phyloP scores from a whole-genome alignment of 2,797 vertebrate genomes.

The Eulemur coronatus region DNA sequence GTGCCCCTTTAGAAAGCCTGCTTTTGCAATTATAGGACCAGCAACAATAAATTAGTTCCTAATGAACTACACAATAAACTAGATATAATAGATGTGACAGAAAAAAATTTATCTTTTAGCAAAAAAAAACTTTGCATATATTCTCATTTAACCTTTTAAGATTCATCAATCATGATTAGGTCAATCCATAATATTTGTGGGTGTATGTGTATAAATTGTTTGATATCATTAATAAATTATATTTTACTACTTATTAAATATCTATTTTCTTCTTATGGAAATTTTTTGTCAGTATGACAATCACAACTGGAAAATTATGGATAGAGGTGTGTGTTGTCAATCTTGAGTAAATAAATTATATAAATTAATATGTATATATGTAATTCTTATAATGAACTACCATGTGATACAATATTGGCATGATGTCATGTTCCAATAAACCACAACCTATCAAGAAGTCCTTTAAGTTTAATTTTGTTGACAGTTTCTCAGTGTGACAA shows the following conservation, averaged over 20 bases:
- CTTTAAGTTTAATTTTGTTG: neutral
- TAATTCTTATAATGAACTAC: neutral
- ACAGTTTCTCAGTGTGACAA: neutral
- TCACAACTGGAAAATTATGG: neutral
- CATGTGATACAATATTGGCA: neutral
- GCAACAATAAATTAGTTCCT: neutral
- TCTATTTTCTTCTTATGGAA: neutral
- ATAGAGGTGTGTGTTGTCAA: neutral
- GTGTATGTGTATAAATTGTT: neutral
- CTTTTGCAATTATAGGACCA: neutral
- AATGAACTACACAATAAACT: neutral
- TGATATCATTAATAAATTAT: neutral
- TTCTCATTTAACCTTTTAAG: neutral
- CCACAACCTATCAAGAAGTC: neutral
- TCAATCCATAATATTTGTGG: neutral
- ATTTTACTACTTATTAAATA: neutral
- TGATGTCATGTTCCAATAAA: neutral
- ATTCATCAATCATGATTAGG: neutral
- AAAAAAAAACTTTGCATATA: neutral
- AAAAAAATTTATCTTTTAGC: neutral
- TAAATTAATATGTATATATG: neutral
- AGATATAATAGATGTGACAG: neutral
- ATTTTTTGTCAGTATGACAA: neutral
- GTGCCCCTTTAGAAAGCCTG: neutral
- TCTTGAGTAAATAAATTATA: neutral